Evolutionary conservation across 2,888 invertebrate genomes (phyloP).

Genomic region (Uloborus plumipes): DNA sequence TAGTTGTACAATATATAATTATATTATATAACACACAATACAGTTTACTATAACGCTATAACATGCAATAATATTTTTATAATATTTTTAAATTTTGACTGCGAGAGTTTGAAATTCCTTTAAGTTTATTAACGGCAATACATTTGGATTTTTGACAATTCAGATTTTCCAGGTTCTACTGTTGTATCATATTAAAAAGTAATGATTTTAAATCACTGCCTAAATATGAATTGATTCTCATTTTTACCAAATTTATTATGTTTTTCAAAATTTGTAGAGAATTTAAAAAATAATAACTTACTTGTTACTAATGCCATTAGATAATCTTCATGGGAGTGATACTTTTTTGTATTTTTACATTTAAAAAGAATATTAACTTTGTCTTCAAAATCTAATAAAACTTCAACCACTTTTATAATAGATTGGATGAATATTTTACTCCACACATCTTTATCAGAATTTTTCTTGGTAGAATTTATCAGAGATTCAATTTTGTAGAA

Average conservation of each 20-base stretch:
- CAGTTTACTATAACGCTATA: too few relatives aligned
- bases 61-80: too few relatives aligned
- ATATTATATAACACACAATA: too few relatives aligned
- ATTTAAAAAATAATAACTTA: background rate
- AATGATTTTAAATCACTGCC: too few relatives aligned
- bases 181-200: background rate
- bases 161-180: too few relatives aligned
- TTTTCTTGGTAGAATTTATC: slow-evolving; percentile 23
- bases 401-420: slow-evolving; percentile 38
- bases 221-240: too few relatives aligned
- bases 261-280: background rate
- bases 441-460: slow-evolving; percentile 27
- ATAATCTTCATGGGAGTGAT: slow-evolving; percentile 30
- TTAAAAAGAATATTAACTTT: slow-evolving; percentile 34
- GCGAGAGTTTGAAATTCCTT: too few relatives aligned
- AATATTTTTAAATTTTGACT: too few relatives aligned
- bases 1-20: too few relatives aligned
- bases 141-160: too few relatives aligned
- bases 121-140: too few relatives aligned
- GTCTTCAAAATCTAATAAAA: slow-evolving; percentile 33
- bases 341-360: slow-evolving; percentile 1
- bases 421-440: slow-evolving; percentile 23
- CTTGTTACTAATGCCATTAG: slow-evolving; percentile 27
- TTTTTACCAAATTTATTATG: too few relatives aligned
- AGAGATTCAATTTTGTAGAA: slow-evolving; percentile 20